Percentiles rank a stretch among this genome's conserved stretches.
Evolutionary conservation across 2,113 vertebrate genomes (phyloP).

Genomic region (Heterotilapia buettikoferi): DNA sequence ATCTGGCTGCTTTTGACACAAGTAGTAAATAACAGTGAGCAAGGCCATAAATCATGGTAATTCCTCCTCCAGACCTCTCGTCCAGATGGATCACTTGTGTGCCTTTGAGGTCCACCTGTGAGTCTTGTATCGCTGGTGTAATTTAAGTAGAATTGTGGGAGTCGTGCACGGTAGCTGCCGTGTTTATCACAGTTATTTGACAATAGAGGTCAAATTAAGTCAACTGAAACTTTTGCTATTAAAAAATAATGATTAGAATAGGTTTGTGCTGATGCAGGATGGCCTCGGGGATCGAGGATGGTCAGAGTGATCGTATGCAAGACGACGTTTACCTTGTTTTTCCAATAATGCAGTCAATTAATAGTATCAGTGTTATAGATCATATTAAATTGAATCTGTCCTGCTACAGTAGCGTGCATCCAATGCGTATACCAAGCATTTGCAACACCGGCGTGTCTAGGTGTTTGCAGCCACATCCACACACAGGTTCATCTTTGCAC

Average conservation of each 20-base stretch:
- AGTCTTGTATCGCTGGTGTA: slow-evolving; percentile 2
- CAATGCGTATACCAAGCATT: background rate
- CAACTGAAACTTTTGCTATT: background rate
- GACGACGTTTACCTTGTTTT: background rate
- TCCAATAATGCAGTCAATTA: background rate
- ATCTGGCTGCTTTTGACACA: slow-evolving; percentile 13
- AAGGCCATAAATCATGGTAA: slow-evolving; percentile 43
- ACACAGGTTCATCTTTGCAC: background rate
- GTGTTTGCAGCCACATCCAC: background rate
- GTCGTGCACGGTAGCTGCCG: background rate
- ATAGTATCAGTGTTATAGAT: background rate
- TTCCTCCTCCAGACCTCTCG: slow-evolving; percentile 16
- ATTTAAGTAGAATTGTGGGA: slow-evolving; percentile 16
- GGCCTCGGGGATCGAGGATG: background rate
- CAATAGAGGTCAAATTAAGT: background rate
- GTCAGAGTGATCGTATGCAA: background rate
- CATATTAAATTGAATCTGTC: background rate
- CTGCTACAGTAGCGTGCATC: background rate
- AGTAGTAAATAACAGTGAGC: slow-evolving; percentile 42
- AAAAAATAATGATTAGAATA: background rate
- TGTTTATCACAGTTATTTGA: background rate
- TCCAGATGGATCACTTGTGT: slow-evolving; percentile 44
- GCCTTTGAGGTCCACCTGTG: slow-evolving; percentile 31
- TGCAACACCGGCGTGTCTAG: background rate
- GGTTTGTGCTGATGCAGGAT: background rate